Evolutionary conservation across 1,140 invertebrate genomes (phyloP).

Genomic region (Pseudoatta argentina): DNA sequence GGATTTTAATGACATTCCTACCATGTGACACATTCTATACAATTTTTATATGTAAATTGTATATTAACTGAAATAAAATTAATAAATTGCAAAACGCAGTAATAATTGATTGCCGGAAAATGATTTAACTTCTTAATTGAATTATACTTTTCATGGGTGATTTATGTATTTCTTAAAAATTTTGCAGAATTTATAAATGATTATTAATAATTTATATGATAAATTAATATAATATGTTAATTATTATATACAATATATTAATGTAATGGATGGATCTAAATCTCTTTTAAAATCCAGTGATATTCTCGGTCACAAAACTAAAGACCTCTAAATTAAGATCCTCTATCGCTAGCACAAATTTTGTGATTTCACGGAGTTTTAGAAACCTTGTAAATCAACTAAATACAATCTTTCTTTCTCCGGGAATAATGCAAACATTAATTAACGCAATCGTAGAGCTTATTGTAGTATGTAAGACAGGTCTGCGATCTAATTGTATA

Average conservation of each 20-base stretch:
- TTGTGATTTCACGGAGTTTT: background rate
- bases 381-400: background rate
- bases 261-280: background rate
- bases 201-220: background rate
- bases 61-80: background rate
- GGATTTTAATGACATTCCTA: conserved; percentile 12
- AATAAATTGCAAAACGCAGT: too few relatives aligned
- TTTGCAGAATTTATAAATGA: background rate
- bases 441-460: background rate
- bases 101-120: background rate
- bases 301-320: background rate
- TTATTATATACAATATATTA: background rate
- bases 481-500: too few relatives aligned
- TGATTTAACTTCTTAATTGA: background rate
- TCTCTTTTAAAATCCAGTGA: conserved; percentile 38
- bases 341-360: conserved; percentile 16
- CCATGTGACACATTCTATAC: background rate
- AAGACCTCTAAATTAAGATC: background rate
- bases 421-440: background rate
- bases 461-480: background rate
- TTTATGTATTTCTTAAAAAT: background rate
- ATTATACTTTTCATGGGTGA: background rate
- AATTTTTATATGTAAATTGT: background rate
- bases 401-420: background rate
- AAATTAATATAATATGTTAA: background rate